Evolutionary conservation across 2,113 vertebrate species (phyloP), one percentile per base, ranked within the genome.

Genomic region (Mungos mungo): DNA sequence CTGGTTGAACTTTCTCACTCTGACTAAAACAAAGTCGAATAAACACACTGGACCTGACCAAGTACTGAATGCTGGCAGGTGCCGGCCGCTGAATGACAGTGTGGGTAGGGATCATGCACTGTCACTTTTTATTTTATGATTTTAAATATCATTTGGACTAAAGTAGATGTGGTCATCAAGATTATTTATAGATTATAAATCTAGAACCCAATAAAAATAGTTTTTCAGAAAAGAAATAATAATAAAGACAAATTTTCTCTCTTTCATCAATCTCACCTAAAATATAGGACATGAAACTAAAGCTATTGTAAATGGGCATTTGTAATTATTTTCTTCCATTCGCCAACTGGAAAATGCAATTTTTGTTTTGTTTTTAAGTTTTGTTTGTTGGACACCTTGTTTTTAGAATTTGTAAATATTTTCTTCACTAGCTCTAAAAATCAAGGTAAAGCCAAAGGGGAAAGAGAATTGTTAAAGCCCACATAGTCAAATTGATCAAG

Each of bases 211-310:
- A 47, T 19, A 66, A 91, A 96, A 88, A 96, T 7, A 5, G 9
- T 71, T 94, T 95, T 95, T 94, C 33, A 87, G 82, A 57, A 96
- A 94, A 52, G 71, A 76, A 97, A 35, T 18, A 90, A 81, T 45
- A 91, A 33, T 57, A 85, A 23, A 87, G 76, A 93, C 35, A 85
- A 71, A 80, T 84, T 47, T 96, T 15, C 5, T 80, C 29, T 93
- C 27, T 93, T 80, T 92, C 66, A 72, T 88, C 31, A 91, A 14
- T 76, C 66, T 52, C 35, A 76, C n/a, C 16, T 91, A 93, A 93
- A 87, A 90, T 45, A 92, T 7, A 63, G 63, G 90, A 66, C 54
- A 71, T 87, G 16, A 82, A 45, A 63, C 72, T 29, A 38, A 65
- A 86, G 50, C 13, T 19, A 25, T 74, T 88, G 81, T 85, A 81